phyloP scores from a whole-genome alignment of 2,113 vertebrate genomes.

The Anthoscopus minutus region DNA sequence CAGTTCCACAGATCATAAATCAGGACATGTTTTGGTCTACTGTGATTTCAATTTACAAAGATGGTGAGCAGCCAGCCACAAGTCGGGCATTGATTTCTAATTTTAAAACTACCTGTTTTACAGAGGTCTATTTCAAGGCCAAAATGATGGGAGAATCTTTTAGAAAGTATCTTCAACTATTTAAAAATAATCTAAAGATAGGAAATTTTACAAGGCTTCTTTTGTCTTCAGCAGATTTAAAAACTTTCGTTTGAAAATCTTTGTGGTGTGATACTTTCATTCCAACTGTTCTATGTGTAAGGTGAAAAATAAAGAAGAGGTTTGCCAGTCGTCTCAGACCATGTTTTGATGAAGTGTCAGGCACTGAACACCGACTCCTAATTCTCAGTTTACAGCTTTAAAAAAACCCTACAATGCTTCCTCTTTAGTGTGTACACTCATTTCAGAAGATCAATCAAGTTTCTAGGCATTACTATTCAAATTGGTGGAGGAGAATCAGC shows the following conservation, averaged over 20 bases:
- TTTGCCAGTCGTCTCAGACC: neutral
- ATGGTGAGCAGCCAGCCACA: neutral
- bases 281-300: neutral
- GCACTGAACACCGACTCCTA: neutral
- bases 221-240: neutral
- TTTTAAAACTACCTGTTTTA: neutral
- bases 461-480: neutral
- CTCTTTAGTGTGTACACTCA: neutral
- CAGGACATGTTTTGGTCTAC: neutral
- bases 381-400: neutral
- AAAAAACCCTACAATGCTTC: accelerated
- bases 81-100: neutral
- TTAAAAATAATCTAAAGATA: neutral
- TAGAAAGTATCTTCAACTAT: neutral
- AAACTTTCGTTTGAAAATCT: neutral
- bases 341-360: neutral
- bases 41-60: slow-evolving; percentile 4
- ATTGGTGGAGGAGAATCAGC: neutral
- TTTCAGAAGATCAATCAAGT: neutral
- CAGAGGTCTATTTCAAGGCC: neutral
- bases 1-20: neutral
- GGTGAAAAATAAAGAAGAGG: neutral
- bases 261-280: neutral
- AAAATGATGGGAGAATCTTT: neutral
- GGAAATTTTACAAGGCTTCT: neutral